A percentile compares a stretch with the other conserved stretches of the same genome.
Conservation (phyloP, 2,888 invertebrate species). For the Myathropa florea region DNA sequence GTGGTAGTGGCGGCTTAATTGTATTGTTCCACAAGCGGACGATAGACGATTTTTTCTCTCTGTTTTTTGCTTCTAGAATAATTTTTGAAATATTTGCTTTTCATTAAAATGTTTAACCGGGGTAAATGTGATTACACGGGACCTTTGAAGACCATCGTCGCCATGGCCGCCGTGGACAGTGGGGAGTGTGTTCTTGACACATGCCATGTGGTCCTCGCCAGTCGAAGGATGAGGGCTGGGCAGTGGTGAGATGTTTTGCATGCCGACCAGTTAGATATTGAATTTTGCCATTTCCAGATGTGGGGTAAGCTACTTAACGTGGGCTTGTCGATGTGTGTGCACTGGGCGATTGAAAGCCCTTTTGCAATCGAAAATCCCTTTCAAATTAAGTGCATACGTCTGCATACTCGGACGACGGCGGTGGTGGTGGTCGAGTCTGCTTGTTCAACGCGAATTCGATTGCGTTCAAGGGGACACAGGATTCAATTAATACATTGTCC, state of each 20-base stretch:
- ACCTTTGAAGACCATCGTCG: constrained; percentile 53
- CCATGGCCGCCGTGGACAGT: constrained; percentile 24
- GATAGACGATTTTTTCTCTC: neutral
- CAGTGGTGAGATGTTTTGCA: neutral
- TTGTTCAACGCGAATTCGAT: neutral
- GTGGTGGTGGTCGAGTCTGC: neutral
- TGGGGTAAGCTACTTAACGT: neutral
- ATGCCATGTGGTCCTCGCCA: neutral
- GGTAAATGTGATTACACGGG: constrained; percentile 55
- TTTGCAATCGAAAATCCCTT: neutral
- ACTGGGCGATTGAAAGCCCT: neutral
- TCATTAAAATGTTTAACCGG: constrained; percentile 56
- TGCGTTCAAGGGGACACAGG: neutral
- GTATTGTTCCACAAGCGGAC: constrained; percentile 43
- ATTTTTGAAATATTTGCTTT: constrained; percentile 65
- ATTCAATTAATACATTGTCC: neutral
- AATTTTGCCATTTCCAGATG: neutral
- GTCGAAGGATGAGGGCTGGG: neutral
- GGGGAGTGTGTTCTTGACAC: constrained; percentile 47
- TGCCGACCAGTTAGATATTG: neutral
- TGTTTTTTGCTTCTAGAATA: constrained; percentile 18
- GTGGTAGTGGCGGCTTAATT: constrained; percentile 46
- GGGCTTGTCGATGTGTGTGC: neutral
- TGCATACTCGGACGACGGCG: neutral
- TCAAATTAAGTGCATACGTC: neutral